These are phyloP conservation scores for Entomyzon cyanotis DNA, from an alignment of 2,113 vertebrate genomes.

Conservation along the genomic window DNA sequence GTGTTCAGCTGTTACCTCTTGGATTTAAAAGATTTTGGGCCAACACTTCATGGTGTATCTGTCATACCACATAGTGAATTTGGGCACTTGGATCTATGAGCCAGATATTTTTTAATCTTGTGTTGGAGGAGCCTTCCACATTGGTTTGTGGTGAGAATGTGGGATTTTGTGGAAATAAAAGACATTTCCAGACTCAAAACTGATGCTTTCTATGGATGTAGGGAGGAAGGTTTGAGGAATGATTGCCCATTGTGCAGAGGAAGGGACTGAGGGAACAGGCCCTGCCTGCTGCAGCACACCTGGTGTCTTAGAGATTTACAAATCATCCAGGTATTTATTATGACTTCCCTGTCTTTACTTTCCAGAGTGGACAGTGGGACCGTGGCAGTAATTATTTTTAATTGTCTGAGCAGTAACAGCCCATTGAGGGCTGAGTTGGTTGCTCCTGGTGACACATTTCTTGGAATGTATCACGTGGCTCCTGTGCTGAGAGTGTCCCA, in stretches of 20 bases:
- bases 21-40: background rate
- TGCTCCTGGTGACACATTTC: background rate
- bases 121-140: background rate
- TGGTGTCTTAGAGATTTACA: background rate
- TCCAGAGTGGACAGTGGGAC: background rate
- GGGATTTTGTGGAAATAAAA: background rate
- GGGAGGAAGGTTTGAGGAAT: background rate
- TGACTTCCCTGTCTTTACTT: background rate
- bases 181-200: background rate
- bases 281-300: background rate
- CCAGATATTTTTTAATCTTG: background rate
- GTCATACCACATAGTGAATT: fast-evolving
- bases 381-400: background rate
- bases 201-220: fast-evolving
- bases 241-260: fast-evolving
- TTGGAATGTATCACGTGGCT: background rate
- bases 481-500: background rate
- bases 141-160: background rate
- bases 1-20: background rate
- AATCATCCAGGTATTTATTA: background rate
- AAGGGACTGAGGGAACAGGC: background rate
- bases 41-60: fast-evolving
- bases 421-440: background rate
- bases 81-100: background rate
- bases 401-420: background rate